Conservation (phyloP, 2,113 vertebrate genomes). For the Brienomyrus longianalis region DNA sequence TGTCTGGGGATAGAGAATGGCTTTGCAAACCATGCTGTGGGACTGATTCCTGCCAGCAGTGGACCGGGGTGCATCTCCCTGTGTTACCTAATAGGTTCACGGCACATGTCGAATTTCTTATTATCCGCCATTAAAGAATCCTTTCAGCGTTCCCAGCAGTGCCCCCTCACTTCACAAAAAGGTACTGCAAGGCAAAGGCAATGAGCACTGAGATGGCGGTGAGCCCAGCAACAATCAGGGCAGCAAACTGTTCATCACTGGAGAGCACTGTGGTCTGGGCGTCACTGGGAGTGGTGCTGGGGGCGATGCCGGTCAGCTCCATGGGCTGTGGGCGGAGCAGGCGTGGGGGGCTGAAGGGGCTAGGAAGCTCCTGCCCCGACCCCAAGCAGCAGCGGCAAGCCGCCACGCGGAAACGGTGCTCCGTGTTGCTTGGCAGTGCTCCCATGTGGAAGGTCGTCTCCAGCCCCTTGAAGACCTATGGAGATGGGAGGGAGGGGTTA, state of each 20-base stretch:
- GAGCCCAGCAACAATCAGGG: slow-evolving; percentile 83
- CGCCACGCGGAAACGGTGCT: slow-evolving; percentile 91
- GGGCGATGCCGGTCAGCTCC: slow-evolving; percentile 53
- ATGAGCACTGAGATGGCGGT: slow-evolving; percentile 85
- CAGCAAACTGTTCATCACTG: slow-evolving; percentile 91
- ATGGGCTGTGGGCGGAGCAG: slow-evolving; percentile 73
- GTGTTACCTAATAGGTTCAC: slow-evolving; percentile 22
- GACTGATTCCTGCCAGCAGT: neutral
- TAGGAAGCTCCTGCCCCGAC: slow-evolving; percentile 83
- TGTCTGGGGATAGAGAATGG: neutral
- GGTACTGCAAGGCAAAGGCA: slow-evolving; percentile 94
- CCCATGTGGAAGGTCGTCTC: slow-evolving; percentile 83
- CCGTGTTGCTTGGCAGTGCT: slow-evolving; percentile 85
- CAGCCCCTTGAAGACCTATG: slow-evolving; percentile 91
- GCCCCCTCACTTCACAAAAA: slow-evolving; percentile 88
- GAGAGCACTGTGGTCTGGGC: slow-evolving; percentile 59
- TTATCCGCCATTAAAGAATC: slow-evolving; percentile 32
- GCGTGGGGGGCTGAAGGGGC: slow-evolving; percentile 84
- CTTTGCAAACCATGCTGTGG: neutral
- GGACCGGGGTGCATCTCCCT: neutral
- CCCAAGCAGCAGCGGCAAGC: slow-evolving; percentile 84
- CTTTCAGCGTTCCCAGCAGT: neutral
- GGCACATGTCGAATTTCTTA: slow-evolving; percentile 67
- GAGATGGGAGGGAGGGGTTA: neutral
- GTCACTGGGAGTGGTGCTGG: slow-evolving; percentile 40